Conservation (phyloP, 2,888 invertebrate species). For the Quadriops clusia region DNA sequence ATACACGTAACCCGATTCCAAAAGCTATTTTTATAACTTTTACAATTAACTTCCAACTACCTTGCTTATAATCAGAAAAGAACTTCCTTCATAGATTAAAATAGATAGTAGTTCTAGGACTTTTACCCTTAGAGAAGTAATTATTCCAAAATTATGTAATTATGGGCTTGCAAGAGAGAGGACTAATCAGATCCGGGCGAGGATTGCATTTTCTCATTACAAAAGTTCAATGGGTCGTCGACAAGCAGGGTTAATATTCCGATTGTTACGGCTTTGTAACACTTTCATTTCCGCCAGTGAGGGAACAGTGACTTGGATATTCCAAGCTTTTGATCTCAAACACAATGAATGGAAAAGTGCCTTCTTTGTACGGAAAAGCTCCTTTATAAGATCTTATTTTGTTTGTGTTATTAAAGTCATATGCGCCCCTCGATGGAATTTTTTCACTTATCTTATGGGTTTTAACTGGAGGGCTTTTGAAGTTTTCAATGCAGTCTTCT, state of each 20-base stretch:
- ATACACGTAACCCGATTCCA: too few relatives aligned
- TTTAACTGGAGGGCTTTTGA: slow-evolving; percentile 7
- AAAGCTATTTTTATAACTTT: too few relatives aligned
- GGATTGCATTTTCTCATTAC: slow-evolving; percentile 32
- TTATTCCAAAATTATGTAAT: slow-evolving; percentile 24
- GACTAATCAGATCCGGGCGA: slow-evolving; percentile 26
- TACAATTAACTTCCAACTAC: too few relatives aligned
- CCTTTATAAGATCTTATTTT: slow-evolving; percentile 23
- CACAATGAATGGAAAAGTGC: slow-evolving; percentile 21
- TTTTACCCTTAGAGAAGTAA: slow-evolving; percentile 24
- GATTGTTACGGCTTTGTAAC: slow-evolving; percentile 29
- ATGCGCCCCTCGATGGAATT: slow-evolving; percentile 15
- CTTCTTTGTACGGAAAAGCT: slow-evolving; percentile 19
- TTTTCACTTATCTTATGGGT: slow-evolving; percentile 12
- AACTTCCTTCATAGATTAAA: too few relatives aligned
- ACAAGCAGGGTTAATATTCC: slow-evolving; percentile 22
- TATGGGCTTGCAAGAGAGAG: slow-evolving; percentile 20
- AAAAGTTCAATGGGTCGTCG: slow-evolving; percentile 23
- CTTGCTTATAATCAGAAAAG: too few relatives aligned
- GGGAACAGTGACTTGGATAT: slow-evolving; percentile 22
- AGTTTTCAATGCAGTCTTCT: slow-evolving; percentile 10
- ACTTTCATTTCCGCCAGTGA: slow-evolving; percentile 28
- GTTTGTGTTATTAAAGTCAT: slow-evolving; percentile 24
- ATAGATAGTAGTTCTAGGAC: too few relatives aligned
- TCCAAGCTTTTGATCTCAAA: slow-evolving; percentile 23